These are phyloP conservation scores for Mohoua ochrocephala DNA, from an alignment of 2,113 vertebrate genomes.

Conservation along the genomic window DNA sequence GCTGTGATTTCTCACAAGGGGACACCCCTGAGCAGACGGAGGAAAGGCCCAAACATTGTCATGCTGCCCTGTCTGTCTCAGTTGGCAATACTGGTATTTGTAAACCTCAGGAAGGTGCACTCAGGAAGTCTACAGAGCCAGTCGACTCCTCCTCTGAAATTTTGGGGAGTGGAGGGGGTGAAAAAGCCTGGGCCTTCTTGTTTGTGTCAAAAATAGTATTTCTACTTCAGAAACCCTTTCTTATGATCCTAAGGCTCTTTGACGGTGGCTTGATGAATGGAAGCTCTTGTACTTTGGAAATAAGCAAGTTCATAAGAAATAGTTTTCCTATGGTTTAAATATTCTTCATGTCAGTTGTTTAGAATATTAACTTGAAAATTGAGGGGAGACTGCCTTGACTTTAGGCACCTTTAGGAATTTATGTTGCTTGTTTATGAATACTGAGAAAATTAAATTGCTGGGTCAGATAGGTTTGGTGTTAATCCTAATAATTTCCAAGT, in stretches of 20 bases:
- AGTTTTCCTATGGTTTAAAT: neutral
- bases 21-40: neutral
- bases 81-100: neutral
- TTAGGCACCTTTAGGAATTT: neutral
- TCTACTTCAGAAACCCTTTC: neutral
- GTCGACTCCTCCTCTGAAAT: neutral
- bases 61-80: neutral
- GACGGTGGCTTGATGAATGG: neutral
- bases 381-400: neutral
- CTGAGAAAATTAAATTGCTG: neutral
- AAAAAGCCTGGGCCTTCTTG: neutral
- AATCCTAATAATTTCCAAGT: neutral
- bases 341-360: neutral
- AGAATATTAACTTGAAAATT: neutral
- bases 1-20: neutral
- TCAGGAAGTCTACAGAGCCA: neutral
- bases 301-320: neutral
- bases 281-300: neutral
- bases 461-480: neutral
- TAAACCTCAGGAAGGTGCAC: neutral
- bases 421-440: neutral
- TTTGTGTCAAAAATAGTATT: neutral
- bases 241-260: neutral
- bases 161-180: neutral
- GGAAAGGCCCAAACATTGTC: neutral